Percentiles rank a stretch among this genome's conserved stretches.
phyloP scores from a whole-genome alignment of 1,140 invertebrate genomes.

The Thrips palmi region DNA sequence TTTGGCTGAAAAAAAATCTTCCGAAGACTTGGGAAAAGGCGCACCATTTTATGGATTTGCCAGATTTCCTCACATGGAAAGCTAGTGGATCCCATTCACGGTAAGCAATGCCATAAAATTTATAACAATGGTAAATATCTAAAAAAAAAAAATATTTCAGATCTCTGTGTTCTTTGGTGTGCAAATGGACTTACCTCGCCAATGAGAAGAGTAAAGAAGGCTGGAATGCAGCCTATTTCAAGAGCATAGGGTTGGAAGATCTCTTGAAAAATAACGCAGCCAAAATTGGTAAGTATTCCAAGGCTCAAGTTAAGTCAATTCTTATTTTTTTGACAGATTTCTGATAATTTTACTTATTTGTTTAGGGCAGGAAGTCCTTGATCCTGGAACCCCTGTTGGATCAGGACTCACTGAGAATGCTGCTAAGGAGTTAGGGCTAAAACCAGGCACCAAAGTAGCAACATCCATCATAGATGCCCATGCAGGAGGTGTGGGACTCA shows the following conservation, averaged over 20 bases:
- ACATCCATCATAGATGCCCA: constrained; percentile 89
- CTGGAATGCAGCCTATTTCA: constrained; percentile 63
- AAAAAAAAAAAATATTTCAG: constrained; percentile 25
- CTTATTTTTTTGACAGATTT: too few species aligned
- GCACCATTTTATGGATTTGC: constrained; percentile 73
- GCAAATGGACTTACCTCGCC: constrained; percentile 84
- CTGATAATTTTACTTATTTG: constrained; percentile 14
- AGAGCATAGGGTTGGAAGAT: constrained; percentile 55
- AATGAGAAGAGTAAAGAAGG: constrained; percentile 28
- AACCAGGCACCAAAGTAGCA: constrained; percentile 52
- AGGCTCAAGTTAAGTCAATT: not conserved
- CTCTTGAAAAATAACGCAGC: constrained; percentile 43
- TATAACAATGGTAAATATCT: constrained; percentile 6
- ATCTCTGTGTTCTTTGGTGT: constrained; percentile 79
- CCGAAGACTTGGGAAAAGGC: constrained; percentile 41
- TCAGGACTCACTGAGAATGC: constrained; percentile 39
- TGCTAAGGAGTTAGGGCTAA: constrained; percentile 50
- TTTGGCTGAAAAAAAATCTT: constrained; percentile 81
- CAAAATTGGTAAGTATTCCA: constrained; percentile 49
- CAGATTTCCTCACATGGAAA: constrained; percentile 88
- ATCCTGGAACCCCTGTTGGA: constrained; percentile 55
- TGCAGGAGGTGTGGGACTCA: constrained; percentile 75
- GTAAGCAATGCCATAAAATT: too few species aligned
- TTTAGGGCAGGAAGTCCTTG: constrained; percentile 36
- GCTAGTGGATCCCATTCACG: constrained; percentile 55